Evolutionary conservation across 2,113 vertebrate genomes (phyloP), one percentile per base, ranked within the genome.

Genomic region (Saimiri boliviensis): DNA sequence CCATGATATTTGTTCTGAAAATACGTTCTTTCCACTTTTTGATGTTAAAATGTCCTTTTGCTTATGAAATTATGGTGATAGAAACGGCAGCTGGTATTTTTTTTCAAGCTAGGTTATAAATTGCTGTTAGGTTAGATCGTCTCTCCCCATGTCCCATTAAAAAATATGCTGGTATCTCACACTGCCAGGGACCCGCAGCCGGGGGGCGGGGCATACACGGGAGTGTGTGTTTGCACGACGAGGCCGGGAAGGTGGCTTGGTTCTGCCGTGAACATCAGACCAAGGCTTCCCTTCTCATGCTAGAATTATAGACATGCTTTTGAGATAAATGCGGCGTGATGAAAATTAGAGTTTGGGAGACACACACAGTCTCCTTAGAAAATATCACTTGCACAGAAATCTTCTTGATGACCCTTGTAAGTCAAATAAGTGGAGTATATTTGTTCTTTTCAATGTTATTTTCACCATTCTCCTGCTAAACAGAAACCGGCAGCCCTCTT

Each of bases 121-220:
- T 4, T 56, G 40, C 54, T 13, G 10, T 6, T 37, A 49, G 21
- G 11, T 20, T n/a, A 42, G 71, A 68, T 12, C 3, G 0, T 6
- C 54, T 19, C 25, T 20, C 9, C 49, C n/a, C 35, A 68, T 4
- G 19, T 35, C 56, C 35, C 32, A 66, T 20, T 73, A 2, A 32
- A 54, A 37, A 35, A 87, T 47, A 89, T 23, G 6, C 58, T 54
- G 21, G 60, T 11, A 79, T 68, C 47, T 81, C 70, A 37, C 47
- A 45, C 23, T 4, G 40, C 37, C 32, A 2, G 58, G 2, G 3
- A 27, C n/a, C 6, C 6, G 14, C 1, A 37, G 21, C 30, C 2
- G 2, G 6, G 9, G 13, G 13, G 0, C 5, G 12, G 63, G 47
- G 13, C 17, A 0, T 3, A 4, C 35, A 2, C 6, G 54, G 68